These are phyloP conservation scores for Acridotheres tristis DNA, from an alignment of 2,797 vertebrate species.

Conservation along the genomic window DNA sequence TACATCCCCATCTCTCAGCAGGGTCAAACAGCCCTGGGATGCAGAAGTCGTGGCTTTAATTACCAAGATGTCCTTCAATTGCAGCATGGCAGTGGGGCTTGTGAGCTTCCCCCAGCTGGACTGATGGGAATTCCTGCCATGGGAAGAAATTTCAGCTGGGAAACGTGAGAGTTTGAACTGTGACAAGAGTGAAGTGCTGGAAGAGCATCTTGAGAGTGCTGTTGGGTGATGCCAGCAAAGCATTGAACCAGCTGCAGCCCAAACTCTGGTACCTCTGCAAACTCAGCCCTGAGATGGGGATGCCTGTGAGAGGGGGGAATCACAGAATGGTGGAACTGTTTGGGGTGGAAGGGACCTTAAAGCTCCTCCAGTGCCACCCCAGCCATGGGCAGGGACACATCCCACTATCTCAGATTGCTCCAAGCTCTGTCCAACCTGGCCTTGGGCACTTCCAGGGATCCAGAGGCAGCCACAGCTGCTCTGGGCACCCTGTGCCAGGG, in stretches of 20 bases:
- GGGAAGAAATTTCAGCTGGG: not conserved
- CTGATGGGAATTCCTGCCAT: not conserved
- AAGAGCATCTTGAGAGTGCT: not conserved
- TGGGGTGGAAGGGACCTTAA: not conserved
- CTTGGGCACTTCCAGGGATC: not conserved
- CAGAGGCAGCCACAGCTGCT: not conserved
- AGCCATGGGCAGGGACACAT: not conserved
- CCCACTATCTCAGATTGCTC: fast-evolving
- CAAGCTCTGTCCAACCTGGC: fast-evolving
- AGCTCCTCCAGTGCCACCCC: fast-evolving
- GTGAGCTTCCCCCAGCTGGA: not conserved
- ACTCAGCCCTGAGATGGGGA: not conserved
- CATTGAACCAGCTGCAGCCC: not conserved
- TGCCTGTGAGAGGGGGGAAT: not conserved
- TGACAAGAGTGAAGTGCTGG: not conserved
- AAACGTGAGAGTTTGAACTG: not conserved
- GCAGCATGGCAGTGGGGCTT: not conserved
- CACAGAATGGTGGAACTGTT: not conserved
- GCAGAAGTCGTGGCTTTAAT: not conserved
- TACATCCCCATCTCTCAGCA: not conserved
- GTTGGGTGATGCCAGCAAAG: not conserved
- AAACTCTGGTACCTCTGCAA: not conserved
- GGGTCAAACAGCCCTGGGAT: not conserved
- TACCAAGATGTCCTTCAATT: not conserved
- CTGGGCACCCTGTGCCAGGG: not conserved